These are phyloP conservation scores for Ramphastos sulfuratus DNA, from an alignment of 2,113 vertebrate species.

Conservation along the genomic window DNA sequence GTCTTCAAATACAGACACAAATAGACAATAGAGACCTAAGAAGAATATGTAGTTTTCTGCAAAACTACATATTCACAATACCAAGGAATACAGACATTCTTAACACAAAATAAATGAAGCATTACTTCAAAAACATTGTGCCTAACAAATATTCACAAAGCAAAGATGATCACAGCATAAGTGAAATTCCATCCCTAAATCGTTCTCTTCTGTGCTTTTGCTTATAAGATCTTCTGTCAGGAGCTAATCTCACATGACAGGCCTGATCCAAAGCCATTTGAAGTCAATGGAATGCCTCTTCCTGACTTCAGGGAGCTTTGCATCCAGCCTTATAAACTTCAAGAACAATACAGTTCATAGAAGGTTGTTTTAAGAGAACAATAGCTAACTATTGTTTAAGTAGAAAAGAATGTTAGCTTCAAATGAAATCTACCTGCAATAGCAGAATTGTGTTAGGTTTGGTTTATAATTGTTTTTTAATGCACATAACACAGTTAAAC, in stretches of 20 bases:
- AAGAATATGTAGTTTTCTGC: neutral
- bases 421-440: conserved; percentile 26
- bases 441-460: neutral
- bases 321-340: conserved; percentile 3
- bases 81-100: neutral
- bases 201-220: neutral
- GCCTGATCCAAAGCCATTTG: conserved; percentile 48
- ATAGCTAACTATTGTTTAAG: neutral
- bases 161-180: neutral
- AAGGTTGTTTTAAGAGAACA: conserved; percentile 31
- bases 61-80: neutral
- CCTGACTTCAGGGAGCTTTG: conserved; percentile 51
- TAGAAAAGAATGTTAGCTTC: conserved; percentile 2
- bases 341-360: conserved; percentile 19
- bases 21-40: neutral
- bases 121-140: neutral
- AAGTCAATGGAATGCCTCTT: conserved; percentile 53
- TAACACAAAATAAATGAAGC: neutral
- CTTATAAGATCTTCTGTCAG: conserved; percentile 44
- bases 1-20: neutral
- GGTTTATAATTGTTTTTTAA: neutral
- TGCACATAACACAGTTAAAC: neutral
- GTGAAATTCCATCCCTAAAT: conserved; percentile 34
- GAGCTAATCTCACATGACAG: conserved; percentile 61
- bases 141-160: neutral